A percentile compares a stretch with the other conserved stretches of the same genome.
Conservation (phyloP, 2,888 invertebrate species). For the Sisyra terminalis region DNA sequence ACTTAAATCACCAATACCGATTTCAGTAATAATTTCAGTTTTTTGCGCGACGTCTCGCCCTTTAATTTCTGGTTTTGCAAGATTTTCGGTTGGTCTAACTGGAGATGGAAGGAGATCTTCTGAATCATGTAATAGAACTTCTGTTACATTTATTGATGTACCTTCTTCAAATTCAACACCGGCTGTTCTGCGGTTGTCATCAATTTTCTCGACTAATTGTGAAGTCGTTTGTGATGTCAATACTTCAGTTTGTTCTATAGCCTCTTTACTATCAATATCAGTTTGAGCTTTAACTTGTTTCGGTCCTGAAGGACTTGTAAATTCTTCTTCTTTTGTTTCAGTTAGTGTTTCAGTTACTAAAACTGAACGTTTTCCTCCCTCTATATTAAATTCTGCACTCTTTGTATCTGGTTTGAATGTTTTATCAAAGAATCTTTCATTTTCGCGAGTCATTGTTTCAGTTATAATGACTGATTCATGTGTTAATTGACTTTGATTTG, state of each 20-base stretch:
- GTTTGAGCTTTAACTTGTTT: slow-evolving; percentile 13
- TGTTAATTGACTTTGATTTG: slow-evolving; percentile 19
- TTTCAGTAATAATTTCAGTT: slow-evolving; percentile 21
- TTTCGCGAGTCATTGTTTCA: slow-evolving; percentile 21
- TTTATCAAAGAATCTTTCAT: slow-evolving; percentile 20
- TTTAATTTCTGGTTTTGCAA: slow-evolving; percentile 8
- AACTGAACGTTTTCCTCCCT: slow-evolving; percentile 9
- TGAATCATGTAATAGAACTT: slow-evolving; percentile 23
- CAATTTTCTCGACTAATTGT: slow-evolving; percentile 1
- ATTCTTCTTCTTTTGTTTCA: slow-evolving; percentile 13
- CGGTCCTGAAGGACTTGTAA: slow-evolving; percentile 10
- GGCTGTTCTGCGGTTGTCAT: slow-evolving; percentile 12
- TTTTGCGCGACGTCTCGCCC: slow-evolving; percentile 24
- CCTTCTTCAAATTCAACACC: slow-evolving; percentile 16
- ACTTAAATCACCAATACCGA: slow-evolving; percentile 14
- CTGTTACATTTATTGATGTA: slow-evolving; percentile 14
- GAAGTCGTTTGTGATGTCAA: slow-evolving; percentile 12
- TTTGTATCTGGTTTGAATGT: slow-evolving; percentile 18
- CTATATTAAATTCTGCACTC: slow-evolving; percentile 15
- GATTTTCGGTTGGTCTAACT: slow-evolving; percentile 8
- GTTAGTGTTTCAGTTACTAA: slow-evolving; percentile 15
- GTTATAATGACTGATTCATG: slow-evolving; percentile 18
- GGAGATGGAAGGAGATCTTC: slow-evolving; percentile 21
- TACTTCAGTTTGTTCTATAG: slow-evolving; percentile 16
- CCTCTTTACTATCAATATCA: slow-evolving; percentile 14